A percentile compares a stretch with the other conserved stretches of the same genome.
phyloP scores from a whole-genome alignment of 1,140 invertebrate genomes.

The Metaphire vulgaris region DNA sequence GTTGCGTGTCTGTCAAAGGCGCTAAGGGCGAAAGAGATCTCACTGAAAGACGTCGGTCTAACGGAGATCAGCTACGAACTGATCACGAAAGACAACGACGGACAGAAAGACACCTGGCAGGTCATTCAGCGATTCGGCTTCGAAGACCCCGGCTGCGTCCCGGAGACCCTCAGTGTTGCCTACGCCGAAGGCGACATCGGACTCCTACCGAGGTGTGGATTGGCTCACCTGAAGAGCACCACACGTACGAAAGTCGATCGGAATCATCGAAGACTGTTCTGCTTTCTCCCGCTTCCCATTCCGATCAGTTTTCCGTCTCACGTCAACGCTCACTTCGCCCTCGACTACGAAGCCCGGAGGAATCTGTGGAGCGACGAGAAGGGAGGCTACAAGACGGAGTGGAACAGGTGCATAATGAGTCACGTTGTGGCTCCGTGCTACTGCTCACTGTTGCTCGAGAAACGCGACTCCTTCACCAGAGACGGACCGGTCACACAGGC shows the following conservation, averaged over 20 bases:
- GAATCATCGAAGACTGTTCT: constrained; percentile 34
- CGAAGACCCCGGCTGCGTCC: constrained; percentile 11
- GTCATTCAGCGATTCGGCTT: constrained; percentile 38
- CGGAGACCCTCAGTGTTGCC: constrained; percentile 26
- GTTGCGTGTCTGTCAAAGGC: neutral
- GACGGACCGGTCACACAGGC: neutral
- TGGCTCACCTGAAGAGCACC: constrained; percentile 32
- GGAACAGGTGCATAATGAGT: constrained; percentile 38
- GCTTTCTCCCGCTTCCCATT: constrained; percentile 44
- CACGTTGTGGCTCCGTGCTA: constrained; percentile 38
- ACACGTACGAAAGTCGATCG: neutral
- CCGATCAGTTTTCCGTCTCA: constrained; percentile 40
- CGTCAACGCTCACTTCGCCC: constrained; percentile 46
- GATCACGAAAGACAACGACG: neutral
- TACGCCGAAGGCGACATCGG: constrained; percentile 31
- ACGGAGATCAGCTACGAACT: constrained; percentile 7
- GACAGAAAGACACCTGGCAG: constrained; percentile 25
- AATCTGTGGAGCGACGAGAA: constrained; percentile 37
- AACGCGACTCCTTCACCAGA: neutral
- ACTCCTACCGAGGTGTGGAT: constrained; percentile 39
- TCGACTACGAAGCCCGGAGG: constrained; percentile 43
- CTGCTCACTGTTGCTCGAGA: constrained; percentile 10
- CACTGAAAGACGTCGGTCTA: neutral
- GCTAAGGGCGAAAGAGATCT: constrained; percentile 1
- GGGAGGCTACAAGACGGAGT: constrained; percentile 31